phyloP scores from a whole-genome alignment of 2,888 invertebrate genomes.

The Epicampocera succincta region DNA sequence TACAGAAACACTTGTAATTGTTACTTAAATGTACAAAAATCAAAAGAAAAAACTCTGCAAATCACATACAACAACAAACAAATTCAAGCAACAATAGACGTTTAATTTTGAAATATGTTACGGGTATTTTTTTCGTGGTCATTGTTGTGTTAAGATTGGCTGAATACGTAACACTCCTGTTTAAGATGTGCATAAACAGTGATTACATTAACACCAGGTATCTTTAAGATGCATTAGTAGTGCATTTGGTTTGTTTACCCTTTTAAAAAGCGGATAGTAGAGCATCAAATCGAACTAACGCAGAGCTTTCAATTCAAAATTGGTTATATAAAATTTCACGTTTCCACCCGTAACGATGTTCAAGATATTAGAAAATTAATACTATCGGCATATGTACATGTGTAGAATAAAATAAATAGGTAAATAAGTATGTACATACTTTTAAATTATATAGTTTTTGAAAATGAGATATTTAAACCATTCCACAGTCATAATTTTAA shows the following conservation, averaged over 20 bases:
- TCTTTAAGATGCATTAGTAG: slow-evolving; percentile 16
- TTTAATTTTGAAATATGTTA: slow-evolving; percentile 55
- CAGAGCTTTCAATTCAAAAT: too few species aligned
- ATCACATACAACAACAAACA: slow-evolving; percentile 2
- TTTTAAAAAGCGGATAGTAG: neutral
- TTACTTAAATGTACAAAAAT: too few species aligned
- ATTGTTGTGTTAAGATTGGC: slow-evolving; percentile 23
- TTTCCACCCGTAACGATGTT: too few species aligned
- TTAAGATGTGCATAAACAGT: slow-evolving; percentile 16
- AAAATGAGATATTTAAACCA: too few species aligned
- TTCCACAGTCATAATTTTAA: too few species aligned
- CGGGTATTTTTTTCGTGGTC: slow-evolving; percentile 35
- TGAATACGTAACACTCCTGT: slow-evolving; percentile 42
- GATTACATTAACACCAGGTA: slow-evolving; percentile 19
- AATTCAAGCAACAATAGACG: slow-evolving; percentile 14
- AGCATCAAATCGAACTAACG: neutral
- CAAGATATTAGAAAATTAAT: too few species aligned
- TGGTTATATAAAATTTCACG: too few species aligned
- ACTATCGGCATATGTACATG: too few species aligned
- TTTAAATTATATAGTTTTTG: too few species aligned
- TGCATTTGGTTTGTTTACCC: slow-evolving; percentile 29
- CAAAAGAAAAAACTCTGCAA: neutral
- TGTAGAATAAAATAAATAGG: too few species aligned
- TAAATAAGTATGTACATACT: too few species aligned
- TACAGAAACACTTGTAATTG: too few species aligned